Evolutionary conservation across 2,113 vertebrate species (phyloP).

Genomic region (Oreotragus oreotragus): DNA sequence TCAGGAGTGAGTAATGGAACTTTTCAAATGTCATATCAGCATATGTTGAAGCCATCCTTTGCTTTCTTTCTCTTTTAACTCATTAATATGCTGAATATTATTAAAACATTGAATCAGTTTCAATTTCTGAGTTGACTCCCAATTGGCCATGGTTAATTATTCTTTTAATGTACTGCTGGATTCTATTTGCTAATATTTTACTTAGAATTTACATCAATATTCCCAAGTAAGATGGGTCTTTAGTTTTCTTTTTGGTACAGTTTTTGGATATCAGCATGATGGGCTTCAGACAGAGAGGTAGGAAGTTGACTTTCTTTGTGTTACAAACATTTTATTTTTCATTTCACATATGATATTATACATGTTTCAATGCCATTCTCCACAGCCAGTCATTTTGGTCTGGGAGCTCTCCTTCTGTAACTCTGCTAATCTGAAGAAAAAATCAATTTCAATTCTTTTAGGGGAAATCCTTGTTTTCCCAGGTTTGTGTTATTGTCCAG

Average conservation of each 20-base stretch:
- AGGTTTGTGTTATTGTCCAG: not conserved
- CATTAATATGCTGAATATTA: slow-evolving; percentile 69
- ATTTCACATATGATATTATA: too few species aligned
- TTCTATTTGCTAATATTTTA: slow-evolving; percentile 56
- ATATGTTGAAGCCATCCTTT: slow-evolving; percentile 58
- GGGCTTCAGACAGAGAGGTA: not conserved
- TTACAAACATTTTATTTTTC: not conserved
- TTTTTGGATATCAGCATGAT: not conserved
- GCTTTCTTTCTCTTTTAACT: slow-evolving; percentile 52
- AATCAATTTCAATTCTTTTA: not conserved
- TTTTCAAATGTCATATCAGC: slow-evolving; percentile 58
- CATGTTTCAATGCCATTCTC: too few species aligned
- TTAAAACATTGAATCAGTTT: slow-evolving; percentile 58
- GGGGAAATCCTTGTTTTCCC: not conserved
- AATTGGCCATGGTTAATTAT: slow-evolving; percentile 41
- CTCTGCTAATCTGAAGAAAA: not conserved
- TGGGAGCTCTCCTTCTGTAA: not conserved
- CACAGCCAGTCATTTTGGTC: not conserved
- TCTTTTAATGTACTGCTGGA: slow-evolving; percentile 34
- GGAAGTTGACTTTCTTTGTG: not conserved
- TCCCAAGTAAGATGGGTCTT: slow-evolving; percentile 39
- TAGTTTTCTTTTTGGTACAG: slow-evolving; percentile 48
- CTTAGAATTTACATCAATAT: slow-evolving; percentile 28
- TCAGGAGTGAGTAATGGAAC: slow-evolving; percentile 13
- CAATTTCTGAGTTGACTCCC: slow-evolving; percentile 24